Evolutionary conservation across 2,797 vertebrate genomes (phyloP).

Genomic region (Eupleurogrammus muticus): DNA sequence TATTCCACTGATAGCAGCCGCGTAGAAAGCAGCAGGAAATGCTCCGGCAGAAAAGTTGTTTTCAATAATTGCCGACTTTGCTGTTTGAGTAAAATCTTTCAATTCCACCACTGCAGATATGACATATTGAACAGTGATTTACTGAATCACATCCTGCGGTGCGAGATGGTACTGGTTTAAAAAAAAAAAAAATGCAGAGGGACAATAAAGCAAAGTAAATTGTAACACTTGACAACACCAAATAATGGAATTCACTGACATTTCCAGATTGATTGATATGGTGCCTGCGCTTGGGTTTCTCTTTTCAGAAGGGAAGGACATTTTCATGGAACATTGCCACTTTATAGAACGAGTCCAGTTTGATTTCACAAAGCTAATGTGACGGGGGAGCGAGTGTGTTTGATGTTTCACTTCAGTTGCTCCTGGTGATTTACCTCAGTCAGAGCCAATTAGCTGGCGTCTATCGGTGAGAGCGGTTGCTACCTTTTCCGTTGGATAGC

Average conservation of each 20-base stretch:
- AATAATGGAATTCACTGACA: constrained; percentile 48
- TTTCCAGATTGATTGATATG: constrained; percentile 46
- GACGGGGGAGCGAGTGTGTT: background rate
- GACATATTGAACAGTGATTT: constrained; percentile 14
- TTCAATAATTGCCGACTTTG: constrained; percentile 33
- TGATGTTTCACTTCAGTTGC: background rate
- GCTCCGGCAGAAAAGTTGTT: constrained; percentile 2
- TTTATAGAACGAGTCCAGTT: constrained; percentile 20
- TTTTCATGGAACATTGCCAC: constrained; percentile 32
- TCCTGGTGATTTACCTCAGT: background rate
- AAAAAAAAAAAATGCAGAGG: background rate
- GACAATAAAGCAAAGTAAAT: background rate
- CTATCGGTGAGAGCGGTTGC: background rate
- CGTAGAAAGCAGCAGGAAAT: constrained; percentile 6
- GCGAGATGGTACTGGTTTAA: background rate
- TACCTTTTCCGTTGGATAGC: background rate
- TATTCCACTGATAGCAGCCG: background rate
- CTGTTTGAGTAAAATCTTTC: constrained; percentile 26
- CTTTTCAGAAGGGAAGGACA: background rate
- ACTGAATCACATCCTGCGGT: constrained; percentile 4
- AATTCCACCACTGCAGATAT: background rate
- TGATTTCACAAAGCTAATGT: constrained; percentile 28
- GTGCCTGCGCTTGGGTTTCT: constrained; percentile 1
- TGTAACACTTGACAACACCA: constrained; percentile 13
- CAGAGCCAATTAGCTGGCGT: background rate